Evolutionary conservation across 2,797 vertebrate species (phyloP), one percentile per base, ranked within the genome.

Genomic region (Clarias laeviceps): DNA sequence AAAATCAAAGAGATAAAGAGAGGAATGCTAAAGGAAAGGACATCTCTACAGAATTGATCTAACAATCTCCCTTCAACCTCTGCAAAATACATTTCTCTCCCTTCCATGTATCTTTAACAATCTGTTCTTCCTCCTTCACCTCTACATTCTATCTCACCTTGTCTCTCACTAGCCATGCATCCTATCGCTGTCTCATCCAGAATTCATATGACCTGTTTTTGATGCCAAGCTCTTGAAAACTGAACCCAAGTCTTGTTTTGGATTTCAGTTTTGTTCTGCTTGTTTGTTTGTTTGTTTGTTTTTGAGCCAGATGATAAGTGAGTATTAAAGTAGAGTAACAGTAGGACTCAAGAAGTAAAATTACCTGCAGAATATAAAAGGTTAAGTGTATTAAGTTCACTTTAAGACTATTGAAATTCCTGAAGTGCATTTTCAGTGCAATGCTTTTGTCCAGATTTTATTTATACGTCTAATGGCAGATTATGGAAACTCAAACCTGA

Each of bases 1-100:
- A 90, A 91, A 92, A 91, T 94, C 90, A 91, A 89, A 89, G 74
- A 90, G 88, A 94, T 92, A 92, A 91, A 92, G 84, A 18, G 74
- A 84, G 82, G 45, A 87, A 80, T 74, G 85, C n/a, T 82, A 85
- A 87, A 80, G 84, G 80, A 79, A 85, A 89, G 70, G 79, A 85
- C 84, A 88, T 70, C 82, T 80, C 64, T 59, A 34, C 64, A 5
- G 82, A 84, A 82, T 70, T 84, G 80, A 83, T 87, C 79, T 69
- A 84, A 79, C 77, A 84, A 83, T 82, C 77, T 83, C 40, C 84
- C 88, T 70, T 86, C 50, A 79, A 81, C 64, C 82, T 74, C 62
- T 65, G 54, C 50, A 17, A 82, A 87, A 87, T 82, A 83, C 62
- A 86, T 86, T 68, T 61, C 32, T 82, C 37, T 85, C 62, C 70